phyloP scores from a whole-genome alignment of 1,140 invertebrate species.

The Oryctes rhinoceros region DNA sequence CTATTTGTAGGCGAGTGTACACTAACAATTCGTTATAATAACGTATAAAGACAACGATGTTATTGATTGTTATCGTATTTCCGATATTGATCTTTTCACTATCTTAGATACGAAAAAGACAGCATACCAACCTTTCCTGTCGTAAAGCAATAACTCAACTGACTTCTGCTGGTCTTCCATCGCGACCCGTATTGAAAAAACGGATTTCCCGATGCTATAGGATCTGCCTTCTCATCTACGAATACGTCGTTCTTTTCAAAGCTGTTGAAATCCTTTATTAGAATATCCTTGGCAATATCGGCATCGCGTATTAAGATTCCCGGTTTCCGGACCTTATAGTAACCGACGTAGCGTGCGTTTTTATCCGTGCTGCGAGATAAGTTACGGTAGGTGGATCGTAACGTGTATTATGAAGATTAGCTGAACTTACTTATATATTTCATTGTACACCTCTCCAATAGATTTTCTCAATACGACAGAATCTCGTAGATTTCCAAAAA shows the following conservation, averaged over 20 bases:
- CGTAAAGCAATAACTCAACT: slow-evolving; percentile 60
- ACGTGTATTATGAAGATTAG: slow-evolving; percentile 1
- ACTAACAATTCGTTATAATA: background rate
- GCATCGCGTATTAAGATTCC: slow-evolving; percentile 65
- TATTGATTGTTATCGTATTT: too few relatives aligned
- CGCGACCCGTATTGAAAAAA: slow-evolving; percentile 58
- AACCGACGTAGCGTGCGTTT: slow-evolving; percentile 59
- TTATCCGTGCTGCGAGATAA: slow-evolving; percentile 53
- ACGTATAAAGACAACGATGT: background rate
- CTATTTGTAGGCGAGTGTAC: too few relatives aligned
- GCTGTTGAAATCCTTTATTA: slow-evolving; percentile 64
- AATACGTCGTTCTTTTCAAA: slow-evolving; percentile 60
- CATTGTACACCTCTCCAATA: slow-evolving; percentile 43
- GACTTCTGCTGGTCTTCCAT: slow-evolving; percentile 61
- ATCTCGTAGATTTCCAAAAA: slow-evolving; percentile 58
- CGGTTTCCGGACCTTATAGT: slow-evolving; percentile 61
- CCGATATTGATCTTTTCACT: background rate
- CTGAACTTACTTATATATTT: slow-evolving; percentile 51
- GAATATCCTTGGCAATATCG: slow-evolving; percentile 64
- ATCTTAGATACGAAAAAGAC: background rate
- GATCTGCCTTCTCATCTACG: slow-evolving; percentile 57
- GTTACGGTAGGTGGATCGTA: slow-evolving; percentile 9
- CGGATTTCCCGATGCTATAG: slow-evolving; percentile 58
- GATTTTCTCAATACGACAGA: slow-evolving; percentile 43
- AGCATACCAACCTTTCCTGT: slow-evolving; percentile 49